phyloP scores from a whole-genome alignment of 2,797 vertebrate species.

The Esox masquinongy region DNA sequence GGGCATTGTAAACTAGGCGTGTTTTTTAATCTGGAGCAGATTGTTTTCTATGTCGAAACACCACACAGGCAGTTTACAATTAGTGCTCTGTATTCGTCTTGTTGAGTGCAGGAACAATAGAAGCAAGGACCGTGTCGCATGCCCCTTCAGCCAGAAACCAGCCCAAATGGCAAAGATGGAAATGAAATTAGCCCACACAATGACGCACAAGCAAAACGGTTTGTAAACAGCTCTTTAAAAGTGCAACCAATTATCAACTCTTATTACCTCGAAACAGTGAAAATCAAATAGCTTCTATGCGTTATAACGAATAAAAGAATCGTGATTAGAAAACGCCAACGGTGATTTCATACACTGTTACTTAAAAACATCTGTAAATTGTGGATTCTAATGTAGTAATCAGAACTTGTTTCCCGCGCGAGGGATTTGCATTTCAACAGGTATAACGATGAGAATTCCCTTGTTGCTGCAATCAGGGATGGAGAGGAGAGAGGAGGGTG shows the following conservation, averaged over 20 bases:
- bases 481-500: not conserved
- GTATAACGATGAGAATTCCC: conserved; percentile 38
- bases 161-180: not conserved
- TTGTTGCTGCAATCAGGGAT: conserved; percentile 34
- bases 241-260: not conserved
- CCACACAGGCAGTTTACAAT: conserved; percentile 70
- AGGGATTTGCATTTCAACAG: conserved; percentile 25
- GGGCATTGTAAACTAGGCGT: conserved; percentile 57
- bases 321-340: not conserved
- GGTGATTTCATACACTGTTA: not conserved
- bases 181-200: not conserved
- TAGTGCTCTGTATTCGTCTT: conserved; percentile 40
- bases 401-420: conserved; percentile 14
- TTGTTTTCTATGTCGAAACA: conserved; percentile 72
- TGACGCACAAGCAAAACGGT: not conserved
- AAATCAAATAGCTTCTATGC: not conserved
- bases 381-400: conserved; percentile 19
- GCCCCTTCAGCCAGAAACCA: not conserved
- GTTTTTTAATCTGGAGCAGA: conserved; percentile 76
- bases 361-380: conserved; percentile 9
- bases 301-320: not conserved
- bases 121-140: conserved; percentile 35
- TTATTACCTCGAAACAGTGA: not conserved
- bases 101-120: conserved; percentile 60
- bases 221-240: not conserved